Conservation (phyloP, 2,113 vertebrate species). For the Gnathonemus echidnorhynchus region DNA sequence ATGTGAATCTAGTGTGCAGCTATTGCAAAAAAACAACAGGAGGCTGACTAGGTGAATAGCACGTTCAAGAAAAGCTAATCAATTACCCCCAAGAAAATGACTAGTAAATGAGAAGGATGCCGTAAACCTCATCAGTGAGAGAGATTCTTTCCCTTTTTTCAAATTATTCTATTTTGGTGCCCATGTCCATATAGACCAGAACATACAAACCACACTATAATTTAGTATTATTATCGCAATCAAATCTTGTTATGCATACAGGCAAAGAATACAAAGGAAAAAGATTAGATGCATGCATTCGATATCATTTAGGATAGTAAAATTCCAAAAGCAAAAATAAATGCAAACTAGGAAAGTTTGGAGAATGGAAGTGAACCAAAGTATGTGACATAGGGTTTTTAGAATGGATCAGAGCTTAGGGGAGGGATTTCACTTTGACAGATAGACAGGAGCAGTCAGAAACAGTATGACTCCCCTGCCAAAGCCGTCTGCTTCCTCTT, state of each 20-base stretch:
- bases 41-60: neutral
- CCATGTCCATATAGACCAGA: neutral
- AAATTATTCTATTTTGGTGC: neutral
- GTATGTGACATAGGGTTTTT: neutral
- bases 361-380: neutral
- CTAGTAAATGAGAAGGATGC: neutral
- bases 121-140: neutral
- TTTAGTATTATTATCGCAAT: slow-evolving; percentile 10
- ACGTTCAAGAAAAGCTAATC: neutral
- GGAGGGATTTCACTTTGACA: neutral
- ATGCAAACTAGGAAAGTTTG: neutral
- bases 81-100: neutral
- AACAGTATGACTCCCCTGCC: neutral
- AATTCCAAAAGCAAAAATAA: neutral
- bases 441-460: neutral
- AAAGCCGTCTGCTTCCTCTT: neutral
- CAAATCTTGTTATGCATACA: neutral
- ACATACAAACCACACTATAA: neutral
- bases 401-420: neutral
- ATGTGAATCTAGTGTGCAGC: neutral
- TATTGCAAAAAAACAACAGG: neutral
- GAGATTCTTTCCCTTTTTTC: neutral
- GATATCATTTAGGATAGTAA: neutral
- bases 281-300: neutral
- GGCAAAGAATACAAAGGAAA: slow-evolving; percentile 7